phyloP scores from a whole-genome alignment of 92 coral and sea anemone species.

The Paragorgia papillata region DNA sequence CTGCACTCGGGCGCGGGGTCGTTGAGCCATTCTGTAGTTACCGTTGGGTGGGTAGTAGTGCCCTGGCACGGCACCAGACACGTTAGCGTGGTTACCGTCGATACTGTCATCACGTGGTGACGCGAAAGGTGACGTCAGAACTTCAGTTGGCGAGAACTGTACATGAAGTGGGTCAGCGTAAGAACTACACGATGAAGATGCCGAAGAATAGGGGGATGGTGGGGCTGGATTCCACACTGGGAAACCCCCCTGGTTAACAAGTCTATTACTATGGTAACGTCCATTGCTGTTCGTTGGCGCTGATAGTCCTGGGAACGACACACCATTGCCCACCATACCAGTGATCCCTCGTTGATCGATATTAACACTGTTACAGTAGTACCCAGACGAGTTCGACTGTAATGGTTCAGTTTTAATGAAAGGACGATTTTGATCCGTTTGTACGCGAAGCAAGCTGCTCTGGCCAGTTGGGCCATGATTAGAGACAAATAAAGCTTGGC shows the following conservation, averaged over 20 bases:
- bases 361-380: slow-evolving; percentile 17
- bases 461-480: background rate
- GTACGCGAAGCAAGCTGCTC: slow-evolving; percentile 16
- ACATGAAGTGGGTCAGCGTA: slow-evolving; percentile 23
- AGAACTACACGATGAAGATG: slow-evolving; percentile 29
- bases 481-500: background rate
- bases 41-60: slow-evolving; percentile 11
- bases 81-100: background rate
- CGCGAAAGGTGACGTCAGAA: slow-evolving; percentile 39
- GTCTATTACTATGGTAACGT: slow-evolving; percentile 27
- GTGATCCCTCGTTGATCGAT: background rate
- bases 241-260: background rate
- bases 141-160: slow-evolving; percentile 36
- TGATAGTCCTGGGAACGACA: background rate
- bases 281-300: background rate
- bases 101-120: slow-evolving; percentile 26
- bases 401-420: slow-evolving; percentile 20
- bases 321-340: background rate
- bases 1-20: slow-evolving; percentile 7
- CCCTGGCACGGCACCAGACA: background rate
- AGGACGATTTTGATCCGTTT: slow-evolving; percentile 11
- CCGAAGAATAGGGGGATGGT: slow-evolving; percentile 36
- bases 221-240: slow-evolving; percentile 28
- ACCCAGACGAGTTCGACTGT: slow-evolving; percentile 6
- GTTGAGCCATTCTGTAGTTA: background rate